Base-by-base conservation (phyloP, 2,888 invertebrate genomes). In the Netelia melanura region DNA sequence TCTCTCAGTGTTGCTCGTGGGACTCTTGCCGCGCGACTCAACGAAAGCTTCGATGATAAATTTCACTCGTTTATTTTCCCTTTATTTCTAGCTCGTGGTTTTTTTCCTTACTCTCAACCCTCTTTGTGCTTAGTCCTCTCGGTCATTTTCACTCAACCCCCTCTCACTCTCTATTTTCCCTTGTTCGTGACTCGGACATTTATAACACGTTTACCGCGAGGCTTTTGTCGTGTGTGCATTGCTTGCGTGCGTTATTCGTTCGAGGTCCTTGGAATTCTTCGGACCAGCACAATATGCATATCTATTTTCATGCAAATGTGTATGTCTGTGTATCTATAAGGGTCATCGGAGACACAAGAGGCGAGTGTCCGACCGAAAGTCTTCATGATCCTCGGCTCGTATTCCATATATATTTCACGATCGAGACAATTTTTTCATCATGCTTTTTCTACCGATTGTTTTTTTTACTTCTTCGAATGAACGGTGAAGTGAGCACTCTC, bases 161-260 rank as follows among this genome's bases (percentile, higher is more conserved):
- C 65, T 64, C 54, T 11, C 44, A 30, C 17, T 21, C 48, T 62
- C 54, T 17, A 23, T 17, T 52, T 74, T 61, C 72, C 9, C 43
- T 44, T 23, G 56, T 14, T 61, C 61, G 43, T 82, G 82, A 77
- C 82, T 71, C 14, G 71, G 56, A 56, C 82, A 71, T 77, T 82
- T 82, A 65, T 71, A 77, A 58, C 76, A 52, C 70, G 71, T 82
- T 82, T 82, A 68, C 52, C 68, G 25, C 44, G 44, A 48, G 56
- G 38, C 54, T 78, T 71, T 11, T 64, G 48, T 77, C 77, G 82
- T 82, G 82, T 61, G 54, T 77, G 71, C 58, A 64, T 71, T n/a
- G 71, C 38, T 83, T 75, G 78, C 79, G 83, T 83, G 83, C 79
- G 75, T 78, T 62, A 82, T 82, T 83, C 79, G 10, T 74, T 3